Base-by-base conservation (phyloP, 1,140 invertebrate species). In the Chymomyza costata region DNA sequence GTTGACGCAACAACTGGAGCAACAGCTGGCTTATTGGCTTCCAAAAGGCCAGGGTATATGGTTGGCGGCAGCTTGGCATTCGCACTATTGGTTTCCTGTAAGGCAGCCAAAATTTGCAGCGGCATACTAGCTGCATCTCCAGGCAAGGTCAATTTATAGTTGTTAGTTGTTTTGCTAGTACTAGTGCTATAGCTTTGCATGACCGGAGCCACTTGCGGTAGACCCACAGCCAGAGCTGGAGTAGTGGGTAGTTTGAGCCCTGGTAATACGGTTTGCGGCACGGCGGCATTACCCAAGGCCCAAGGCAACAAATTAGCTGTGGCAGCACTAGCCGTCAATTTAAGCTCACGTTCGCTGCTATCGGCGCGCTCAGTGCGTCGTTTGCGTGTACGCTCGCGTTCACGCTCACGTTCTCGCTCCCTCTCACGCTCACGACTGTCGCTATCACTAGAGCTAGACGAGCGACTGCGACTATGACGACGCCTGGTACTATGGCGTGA, bases 391-490 rank as follows among this genome's bases (percentile, higher is more conserved):
- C 65, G 63, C 40, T 51, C 49, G 17, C 64, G 84, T 31, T 86
- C 62, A 21, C 78, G 82, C 31, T 87, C 87, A 0, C 88, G 84
- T 1, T 48, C 87, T 86, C 87, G 85, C 52, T 90, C 89, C 1
- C 89, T 87, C 6, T 66, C 69, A 13, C 89, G 83, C 14, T 90
- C 88, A 7, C 87, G 82, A 6, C 87, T 87, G 83, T 90, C 89
- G 7, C 89, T 87, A 14, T 78, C 74, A 15, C 76, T 64, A 10
- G 56, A 65, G 34, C 66, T 71, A 25, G 45, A 57, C 31, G 71
- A 73, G 17, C 54, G 58, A 40, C 81, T 83, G 39, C 67, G 76
- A 44, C 74, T 82, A 11, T 60, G 82, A 40, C 59, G 65, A 14
- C 40, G 66, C 2, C 54, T 54, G 1, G 14, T 28, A 7, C 28